Percentiles rank a stretch among this genome's conserved stretches.
phyloP scores from a whole-genome alignment of 2,888 invertebrate genomes.

The Spodoptera littoralis region DNA sequence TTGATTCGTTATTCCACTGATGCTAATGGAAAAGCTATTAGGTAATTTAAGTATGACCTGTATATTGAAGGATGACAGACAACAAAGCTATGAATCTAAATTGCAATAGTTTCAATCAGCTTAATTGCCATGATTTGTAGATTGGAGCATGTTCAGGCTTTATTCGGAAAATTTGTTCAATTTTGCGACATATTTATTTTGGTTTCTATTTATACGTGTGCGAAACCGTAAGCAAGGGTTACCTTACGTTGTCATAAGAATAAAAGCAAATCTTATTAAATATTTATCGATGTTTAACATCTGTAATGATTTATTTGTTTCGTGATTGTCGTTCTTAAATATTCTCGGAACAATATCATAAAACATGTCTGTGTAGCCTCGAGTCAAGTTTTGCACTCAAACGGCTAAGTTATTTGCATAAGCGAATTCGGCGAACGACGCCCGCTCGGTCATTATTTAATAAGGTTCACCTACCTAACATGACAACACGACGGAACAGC shows the following conservation, averaged over 20 bases:
- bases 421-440: conserved; percentile 73
- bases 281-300: conserved; percentile 45
- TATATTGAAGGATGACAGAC: no score
- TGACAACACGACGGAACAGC: conserved; percentile 66
- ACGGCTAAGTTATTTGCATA: conserved; percentile 71
- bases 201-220: no score
- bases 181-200: no score
- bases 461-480: conserved; percentile 69
- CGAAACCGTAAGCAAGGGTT: background rate
- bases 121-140: no score
- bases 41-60: no score
- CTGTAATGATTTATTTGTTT: conserved; percentile 59
- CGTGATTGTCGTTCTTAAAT: conserved; percentile 59
- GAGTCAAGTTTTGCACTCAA: conserved; percentile 66
- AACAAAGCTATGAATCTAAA: no score
- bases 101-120: no score
- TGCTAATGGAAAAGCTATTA: no score
- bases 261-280: conserved; percentile 10
- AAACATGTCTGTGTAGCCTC: conserved; percentile 68
- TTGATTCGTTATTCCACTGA: no score
- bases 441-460: conserved; percentile 73
- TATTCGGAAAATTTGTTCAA: no score
- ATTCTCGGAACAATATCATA: conserved; percentile 68
- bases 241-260: background rate
- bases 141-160: no score